phyloP scores from a whole-genome alignment of 2,888 invertebrate species.

The Epinotia ramella region DNA sequence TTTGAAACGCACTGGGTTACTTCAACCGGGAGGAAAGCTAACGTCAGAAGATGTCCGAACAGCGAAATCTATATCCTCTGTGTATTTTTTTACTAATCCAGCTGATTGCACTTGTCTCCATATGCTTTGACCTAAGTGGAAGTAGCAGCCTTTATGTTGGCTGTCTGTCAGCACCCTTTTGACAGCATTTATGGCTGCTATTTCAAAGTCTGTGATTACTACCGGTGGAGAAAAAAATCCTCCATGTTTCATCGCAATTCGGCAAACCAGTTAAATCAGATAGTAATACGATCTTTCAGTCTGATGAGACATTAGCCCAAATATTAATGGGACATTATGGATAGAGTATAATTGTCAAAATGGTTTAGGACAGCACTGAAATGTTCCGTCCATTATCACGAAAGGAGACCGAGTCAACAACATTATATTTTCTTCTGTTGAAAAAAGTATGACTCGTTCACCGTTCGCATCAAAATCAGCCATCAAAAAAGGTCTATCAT shows the following conservation, averaged over 20 bases:
- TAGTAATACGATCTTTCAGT: conserved; percentile 2
- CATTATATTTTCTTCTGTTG: conserved; percentile 37
- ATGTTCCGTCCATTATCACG: conserved; percentile 36
- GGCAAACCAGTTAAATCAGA: conserved; percentile 1
- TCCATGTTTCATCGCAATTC: background rate
- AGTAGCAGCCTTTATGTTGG: conserved; percentile 24
- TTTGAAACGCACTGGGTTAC: background rate
- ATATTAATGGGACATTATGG: conserved; percentile 2
- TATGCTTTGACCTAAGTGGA: conserved; percentile 12
- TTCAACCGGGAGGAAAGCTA: conserved; percentile 13
- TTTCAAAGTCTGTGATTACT: conserved; percentile 9
- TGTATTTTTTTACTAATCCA: conserved; percentile 17
- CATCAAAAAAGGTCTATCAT: too few relatives aligned
- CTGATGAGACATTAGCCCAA: background rate
- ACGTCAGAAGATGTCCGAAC: conserved; percentile 2
- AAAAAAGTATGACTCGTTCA: conserved; percentile 32
- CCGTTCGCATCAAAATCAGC: background rate
- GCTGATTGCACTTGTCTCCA: conserved; percentile 5
- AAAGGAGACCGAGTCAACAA: conserved; percentile 34
- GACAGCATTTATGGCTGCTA: conserved; percentile 11
- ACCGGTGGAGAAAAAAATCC: conserved; percentile 3
- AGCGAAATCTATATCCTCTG: conserved; percentile 13
- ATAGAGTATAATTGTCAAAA: conserved; percentile 38
- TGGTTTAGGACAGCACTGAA: conserved; percentile 36
- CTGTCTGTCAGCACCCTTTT: conserved; percentile 8